phyloP scores from a whole-genome alignment of 2,888 invertebrate species.

The Schizotus pectinicornis region DNA sequence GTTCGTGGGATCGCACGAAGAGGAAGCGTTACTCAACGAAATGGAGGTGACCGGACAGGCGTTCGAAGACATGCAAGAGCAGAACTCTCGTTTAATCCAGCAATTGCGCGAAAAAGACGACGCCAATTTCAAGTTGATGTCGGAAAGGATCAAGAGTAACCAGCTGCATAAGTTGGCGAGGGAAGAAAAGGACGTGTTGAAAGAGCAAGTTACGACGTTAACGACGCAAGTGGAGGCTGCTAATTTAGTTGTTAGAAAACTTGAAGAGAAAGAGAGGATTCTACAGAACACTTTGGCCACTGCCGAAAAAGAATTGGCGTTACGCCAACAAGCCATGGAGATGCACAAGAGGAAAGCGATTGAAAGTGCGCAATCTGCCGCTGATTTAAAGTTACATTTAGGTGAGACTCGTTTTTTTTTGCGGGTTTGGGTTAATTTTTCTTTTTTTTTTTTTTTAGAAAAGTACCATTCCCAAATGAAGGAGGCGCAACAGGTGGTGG shows the following conservation, averaged over 20 bases:
- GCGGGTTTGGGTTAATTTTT: slow-evolving; percentile 79
- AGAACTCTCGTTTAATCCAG: slow-evolving; percentile 93
- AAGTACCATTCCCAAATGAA: slow-evolving; percentile 98
- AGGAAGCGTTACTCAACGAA: slow-evolving; percentile 95
- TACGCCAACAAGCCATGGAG: slow-evolving; percentile 96
- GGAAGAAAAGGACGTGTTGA: slow-evolving; percentile 93
- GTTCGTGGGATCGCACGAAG: slow-evolving; percentile 82
- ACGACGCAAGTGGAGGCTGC: slow-evolving; percentile 82
- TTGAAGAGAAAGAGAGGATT: slow-evolving; percentile 95
- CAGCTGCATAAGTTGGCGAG: slow-evolving; percentile 92
- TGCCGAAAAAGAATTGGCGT: slow-evolving; percentile 90
- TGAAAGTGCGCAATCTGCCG: slow-evolving; percentile 96
- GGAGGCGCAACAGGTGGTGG: slow-evolving; percentile 95
- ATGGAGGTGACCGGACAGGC: slow-evolving; percentile 99
- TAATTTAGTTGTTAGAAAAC: slow-evolving; percentile 88
- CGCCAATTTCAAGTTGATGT: slow-evolving; percentile 98
- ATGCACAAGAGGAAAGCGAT: slow-evolving; percentile 98
- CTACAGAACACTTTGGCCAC: slow-evolving; percentile 90
- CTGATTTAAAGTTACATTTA: slow-evolving; percentile 94
- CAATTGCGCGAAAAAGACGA: slow-evolving; percentile 97
- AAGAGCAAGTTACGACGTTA: slow-evolving; percentile 75
- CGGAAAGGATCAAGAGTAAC: slow-evolving; percentile 94
- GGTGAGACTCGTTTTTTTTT: slow-evolving; percentile 60
- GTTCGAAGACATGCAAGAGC: slow-evolving; percentile 99
- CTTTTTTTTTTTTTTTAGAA: slow-evolving; percentile 61